Evolutionary conservation across 1,140 invertebrate species (phyloP).

Genomic region (Halyomorpha halys): DNA sequence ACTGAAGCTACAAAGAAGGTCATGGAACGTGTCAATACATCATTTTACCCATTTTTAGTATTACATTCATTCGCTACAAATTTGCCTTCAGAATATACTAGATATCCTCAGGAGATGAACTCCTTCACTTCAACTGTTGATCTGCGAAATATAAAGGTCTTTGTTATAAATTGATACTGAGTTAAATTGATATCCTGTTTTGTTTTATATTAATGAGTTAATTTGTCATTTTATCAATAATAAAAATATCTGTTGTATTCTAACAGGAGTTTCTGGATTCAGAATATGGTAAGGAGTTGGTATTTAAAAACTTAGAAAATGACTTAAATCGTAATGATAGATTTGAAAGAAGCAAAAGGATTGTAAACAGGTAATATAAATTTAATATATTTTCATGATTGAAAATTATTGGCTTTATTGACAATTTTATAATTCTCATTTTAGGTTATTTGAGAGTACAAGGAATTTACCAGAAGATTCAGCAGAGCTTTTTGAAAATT

Average conservation of each 20-base stretch:
- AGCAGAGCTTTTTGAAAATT: background rate
- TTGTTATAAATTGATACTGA: too few species aligned
- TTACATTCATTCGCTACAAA: background rate
- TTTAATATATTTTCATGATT: background rate
- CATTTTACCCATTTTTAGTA: constrained; percentile 17
- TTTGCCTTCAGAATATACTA: background rate
- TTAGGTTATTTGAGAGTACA: constrained; percentile 1
- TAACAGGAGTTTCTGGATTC: constrained; percentile 4
- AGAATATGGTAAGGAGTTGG: background rate
- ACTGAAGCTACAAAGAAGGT: constrained; percentile 27
- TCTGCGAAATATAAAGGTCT: background rate
- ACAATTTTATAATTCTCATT: background rate
- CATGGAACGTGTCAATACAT: constrained; percentile 28
- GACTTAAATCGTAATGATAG: too few species aligned
- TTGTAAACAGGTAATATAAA: background rate
- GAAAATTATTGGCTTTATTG: too few species aligned
- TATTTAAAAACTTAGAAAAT: background rate
- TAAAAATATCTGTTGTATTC: too few species aligned
- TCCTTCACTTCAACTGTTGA: background rate
- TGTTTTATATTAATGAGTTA: background rate
- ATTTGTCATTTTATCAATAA: background rate
- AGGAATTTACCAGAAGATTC: background rate
- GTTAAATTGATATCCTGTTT: background rate
- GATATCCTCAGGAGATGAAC: background rate
- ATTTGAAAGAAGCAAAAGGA: background rate